phyloP scores from a whole-genome alignment of 1,140 invertebrate genomes.

The Pararge aegeria region DNA sequence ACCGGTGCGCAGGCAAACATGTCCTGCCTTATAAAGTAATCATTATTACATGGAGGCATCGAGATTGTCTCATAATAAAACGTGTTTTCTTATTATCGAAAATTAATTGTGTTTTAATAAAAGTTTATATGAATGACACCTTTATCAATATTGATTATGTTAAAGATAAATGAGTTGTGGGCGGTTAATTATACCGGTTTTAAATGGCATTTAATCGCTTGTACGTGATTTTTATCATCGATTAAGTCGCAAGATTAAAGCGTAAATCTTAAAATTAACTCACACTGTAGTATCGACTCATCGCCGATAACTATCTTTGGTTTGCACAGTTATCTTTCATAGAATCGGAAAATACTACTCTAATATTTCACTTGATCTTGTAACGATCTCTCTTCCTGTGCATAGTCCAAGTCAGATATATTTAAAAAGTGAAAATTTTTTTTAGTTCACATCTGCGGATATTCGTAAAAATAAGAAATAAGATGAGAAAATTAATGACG shows the following conservation, averaged over 20 bases:
- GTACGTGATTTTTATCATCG: not conserved
- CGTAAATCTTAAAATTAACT: not conserved
- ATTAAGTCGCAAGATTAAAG: not conserved
- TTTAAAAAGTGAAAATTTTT: too few species aligned
- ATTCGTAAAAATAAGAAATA: too few species aligned
- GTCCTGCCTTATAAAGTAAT: conserved; percentile 40
- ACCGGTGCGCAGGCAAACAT: conserved; percentile 26
- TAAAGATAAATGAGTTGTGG: not conserved
- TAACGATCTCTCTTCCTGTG: too few species aligned
- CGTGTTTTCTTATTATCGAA: conserved; percentile 21
- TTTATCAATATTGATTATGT: conserved; percentile 4
- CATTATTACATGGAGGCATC: conserved; percentile 30
- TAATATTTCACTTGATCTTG: too few species aligned
- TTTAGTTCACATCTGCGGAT: too few species aligned
- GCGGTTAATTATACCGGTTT: not conserved
- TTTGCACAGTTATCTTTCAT: too few species aligned
- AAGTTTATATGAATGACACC: conserved; percentile 2
- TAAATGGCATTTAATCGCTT: not conserved
- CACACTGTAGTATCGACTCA: not conserved
- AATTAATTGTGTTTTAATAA: conserved; percentile 22
- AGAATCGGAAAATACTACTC: too few species aligned
- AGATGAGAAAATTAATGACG: too few species aligned
- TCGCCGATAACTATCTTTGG: not conserved
- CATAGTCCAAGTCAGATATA: too few species aligned
- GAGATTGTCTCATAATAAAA: conserved; percentile 12